Percentiles rank a stretch among this genome's conserved stretches.
These are phyloP conservation scores for Babyrousa celebensis DNA, from an alignment of 2,797 vertebrate genomes.

Conservation along the genomic window DNA sequence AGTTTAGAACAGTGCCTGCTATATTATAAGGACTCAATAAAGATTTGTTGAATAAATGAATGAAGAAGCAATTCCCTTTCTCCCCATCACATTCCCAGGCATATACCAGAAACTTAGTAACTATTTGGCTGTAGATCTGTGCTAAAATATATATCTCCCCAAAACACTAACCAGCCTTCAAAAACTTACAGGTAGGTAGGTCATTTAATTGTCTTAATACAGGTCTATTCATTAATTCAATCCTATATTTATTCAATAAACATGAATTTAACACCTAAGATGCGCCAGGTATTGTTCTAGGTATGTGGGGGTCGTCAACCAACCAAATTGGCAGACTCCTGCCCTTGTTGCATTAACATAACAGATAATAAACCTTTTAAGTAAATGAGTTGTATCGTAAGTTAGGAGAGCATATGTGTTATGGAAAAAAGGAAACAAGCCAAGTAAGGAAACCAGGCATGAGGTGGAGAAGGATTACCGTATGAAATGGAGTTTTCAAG, in stretches of 20 bases:
- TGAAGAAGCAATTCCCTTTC: neutral
- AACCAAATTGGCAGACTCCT: neutral
- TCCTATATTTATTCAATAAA: constrained; percentile 28
- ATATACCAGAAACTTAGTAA: neutral
- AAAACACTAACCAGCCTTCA: neutral
- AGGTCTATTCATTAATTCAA: neutral
- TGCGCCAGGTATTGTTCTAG: neutral
- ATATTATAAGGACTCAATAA: neutral
- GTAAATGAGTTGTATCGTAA: neutral
- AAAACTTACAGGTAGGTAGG: neutral
- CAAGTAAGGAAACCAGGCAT: neutral
- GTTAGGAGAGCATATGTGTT: neutral
- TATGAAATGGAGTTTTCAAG: neutral
- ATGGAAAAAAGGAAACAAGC: neutral
- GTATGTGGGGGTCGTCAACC: no score
- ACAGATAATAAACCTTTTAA: neutral
- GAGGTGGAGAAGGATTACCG: neutral
- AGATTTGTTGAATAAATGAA: neutral
- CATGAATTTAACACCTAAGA: neutral
- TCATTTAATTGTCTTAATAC: neutral
- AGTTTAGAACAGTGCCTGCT: neutral
- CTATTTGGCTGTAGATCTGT: neutral
- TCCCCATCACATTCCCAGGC: neutral
- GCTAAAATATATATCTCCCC: neutral
- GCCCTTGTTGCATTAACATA: neutral